These are phyloP conservation scores for Crotophaga sulcirostris DNA, from an alignment of 2,113 vertebrate species.

Conservation along the genomic window DNA sequence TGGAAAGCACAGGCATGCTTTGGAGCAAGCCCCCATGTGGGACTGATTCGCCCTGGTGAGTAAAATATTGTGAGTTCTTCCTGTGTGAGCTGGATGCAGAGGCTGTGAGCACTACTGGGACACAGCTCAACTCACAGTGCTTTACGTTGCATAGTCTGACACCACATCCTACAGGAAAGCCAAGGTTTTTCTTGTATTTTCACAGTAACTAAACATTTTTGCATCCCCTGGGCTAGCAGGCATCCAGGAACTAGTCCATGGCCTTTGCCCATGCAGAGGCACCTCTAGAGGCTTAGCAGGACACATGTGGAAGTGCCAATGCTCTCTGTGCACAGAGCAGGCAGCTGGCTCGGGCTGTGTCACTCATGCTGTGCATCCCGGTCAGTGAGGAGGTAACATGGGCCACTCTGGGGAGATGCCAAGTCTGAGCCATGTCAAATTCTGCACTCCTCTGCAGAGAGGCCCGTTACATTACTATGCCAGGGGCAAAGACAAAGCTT, in stretches of 20 bases:
- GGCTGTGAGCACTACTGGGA: not conserved
- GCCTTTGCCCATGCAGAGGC: not conserved
- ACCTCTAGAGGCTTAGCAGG: not conserved
- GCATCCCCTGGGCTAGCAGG: not conserved
- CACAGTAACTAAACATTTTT: not conserved
- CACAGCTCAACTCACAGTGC: not conserved
- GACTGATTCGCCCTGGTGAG: not conserved
- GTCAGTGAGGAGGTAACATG: rapidly evolving
- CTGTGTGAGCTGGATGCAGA: not conserved
- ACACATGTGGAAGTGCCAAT: not conserved
- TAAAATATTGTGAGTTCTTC: not conserved
- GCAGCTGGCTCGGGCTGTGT: not conserved
- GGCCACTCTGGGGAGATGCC: rapidly evolving
- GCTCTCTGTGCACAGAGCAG: not conserved
- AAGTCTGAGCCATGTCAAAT: not conserved
- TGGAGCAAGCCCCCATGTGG: rapidly evolving
- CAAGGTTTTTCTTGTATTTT: not conserved
- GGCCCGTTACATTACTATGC: not conserved
- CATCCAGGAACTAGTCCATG: not conserved
- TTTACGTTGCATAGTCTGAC: not conserved
- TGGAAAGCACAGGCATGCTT: rapidly evolving
- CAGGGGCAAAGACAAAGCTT: not conserved
- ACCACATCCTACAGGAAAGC: not conserved
- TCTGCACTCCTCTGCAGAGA: not conserved
- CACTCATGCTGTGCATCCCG: not conserved